Percentiles rank a stretch among this genome's conserved stretches.
Conservation (phyloP, 2,888 invertebrate genomes). For the Yponomeuta plumbellus region DNA sequence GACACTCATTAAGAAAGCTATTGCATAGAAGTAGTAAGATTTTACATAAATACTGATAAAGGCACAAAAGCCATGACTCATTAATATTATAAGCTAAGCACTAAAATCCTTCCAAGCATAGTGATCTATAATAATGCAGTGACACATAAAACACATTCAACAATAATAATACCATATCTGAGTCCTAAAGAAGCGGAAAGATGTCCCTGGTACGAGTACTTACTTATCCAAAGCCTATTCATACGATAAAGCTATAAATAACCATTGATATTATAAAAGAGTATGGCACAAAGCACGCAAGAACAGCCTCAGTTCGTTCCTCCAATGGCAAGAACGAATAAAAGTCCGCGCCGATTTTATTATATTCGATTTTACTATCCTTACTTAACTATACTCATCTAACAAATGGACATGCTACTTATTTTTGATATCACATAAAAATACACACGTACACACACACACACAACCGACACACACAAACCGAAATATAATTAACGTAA, state of each 20-base stretch:
- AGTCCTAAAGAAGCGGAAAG: conserved; percentile 1
- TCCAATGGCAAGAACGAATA: too few relatives aligned
- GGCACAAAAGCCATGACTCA: not conserved
- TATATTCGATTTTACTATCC: too few relatives aligned
- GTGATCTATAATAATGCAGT: not conserved
- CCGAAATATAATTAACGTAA: too few relatives aligned
- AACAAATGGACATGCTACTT: too few relatives aligned
- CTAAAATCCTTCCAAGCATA: not conserved
- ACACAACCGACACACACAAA: too few relatives aligned
- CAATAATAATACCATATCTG: not conserved
- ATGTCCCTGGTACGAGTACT: not conserved
- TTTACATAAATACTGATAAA: not conserved
- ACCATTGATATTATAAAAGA: conserved; percentile 6
- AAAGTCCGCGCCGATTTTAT: too few relatives aligned
- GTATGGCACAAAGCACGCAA: conserved; percentile 6
- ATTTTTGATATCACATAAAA: too few relatives aligned
- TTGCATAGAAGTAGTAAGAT: not conserved
- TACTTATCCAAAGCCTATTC: conserved; percentile 13
- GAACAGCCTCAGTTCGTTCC: too few relatives aligned
- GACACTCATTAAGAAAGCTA: not conserved
- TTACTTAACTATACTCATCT: too few relatives aligned
- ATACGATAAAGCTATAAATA: conserved; percentile 6
- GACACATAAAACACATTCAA: not conserved
- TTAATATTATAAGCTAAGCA: not conserved
- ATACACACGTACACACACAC: too few relatives aligned